Base-by-base conservation (phyloP, 2,113 vertebrate species). In the Neogobius melanostomus region DNA sequence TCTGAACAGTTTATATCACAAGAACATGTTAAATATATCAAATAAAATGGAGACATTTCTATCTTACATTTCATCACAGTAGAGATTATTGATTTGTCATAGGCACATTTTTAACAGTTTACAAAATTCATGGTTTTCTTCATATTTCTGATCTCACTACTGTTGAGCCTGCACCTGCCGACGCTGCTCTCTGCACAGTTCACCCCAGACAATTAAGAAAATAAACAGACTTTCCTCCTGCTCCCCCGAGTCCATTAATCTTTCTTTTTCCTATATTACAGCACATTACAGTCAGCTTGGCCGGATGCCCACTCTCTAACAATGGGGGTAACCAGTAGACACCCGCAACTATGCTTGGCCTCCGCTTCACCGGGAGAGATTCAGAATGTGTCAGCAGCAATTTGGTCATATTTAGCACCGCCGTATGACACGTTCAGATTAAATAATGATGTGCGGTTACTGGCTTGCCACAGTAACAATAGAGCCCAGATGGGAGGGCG, bases 321-420 rank as follows among this genome's bases (percentile, higher is more conserved):
- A 89, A 86, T 86, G 17, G 85, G 28, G 79, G 86, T 88, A 84
- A 88, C 88, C 85, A 85, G 86, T 73, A 82, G 84, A 90, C 81
- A 87, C 78, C 80, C 82, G 62, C 80, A 86, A 82, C 61, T 87
- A 90, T 90, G 84, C 17, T 10, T 67, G 75, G 72, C 87, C 80
- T 71, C 74, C 69, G 62, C 72, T 80, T 80, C 80, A 71, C 68
- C 50, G 43, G 52, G 61, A 64, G 17, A 82, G 78, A 69, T 77
- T 69, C 85, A 75, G 83, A 87, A 88, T 66, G 69, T 88, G 86
- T 86, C 85, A 62, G 72, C 45, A 49, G 68, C 76, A 84, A 83
- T 89, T 87, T 79, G 74, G 75, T 81, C 77, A 84, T 71, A 70
- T 85, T 85, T 60, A 85, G 79, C 72, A 61, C 68, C 17, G 64